Base-by-base conservation (phyloP, 2,113 vertebrate species). In the Ceuthmochares aereus region DNA sequence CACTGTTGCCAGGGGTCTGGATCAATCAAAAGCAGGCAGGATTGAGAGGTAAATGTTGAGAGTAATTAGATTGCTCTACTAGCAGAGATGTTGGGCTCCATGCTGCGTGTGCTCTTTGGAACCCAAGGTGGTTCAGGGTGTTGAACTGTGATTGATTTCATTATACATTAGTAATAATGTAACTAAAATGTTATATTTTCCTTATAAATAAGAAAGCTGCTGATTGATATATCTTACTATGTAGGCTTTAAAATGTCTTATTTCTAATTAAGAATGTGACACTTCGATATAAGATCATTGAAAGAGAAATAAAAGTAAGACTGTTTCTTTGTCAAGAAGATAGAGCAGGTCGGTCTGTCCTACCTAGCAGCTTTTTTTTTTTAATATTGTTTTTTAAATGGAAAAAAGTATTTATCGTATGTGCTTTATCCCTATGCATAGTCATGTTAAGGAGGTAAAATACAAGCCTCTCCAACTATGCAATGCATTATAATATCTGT, bases 121-220 rank as follows among this genome's bases (percentile, higher is more conserved):
- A 26, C 14, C 56, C 51, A 26, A 49, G 4, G 26, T 74, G 19
- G 4, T n/a, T 83, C 49, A 43, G 10, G 40, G 4, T 56, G 54
- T 45, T 23, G 29, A 26, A 12, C 0, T 1, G 17, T 17, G 52
- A 67, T 70, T 0, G 0, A 4, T 66, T 72, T 60, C 7, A 9
- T 76, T 66, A 27, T 37, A 30, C 7, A 1, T 36, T 56, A 25
- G 32, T 34, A 27, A 55, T 11, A 56, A 34, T 62, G 9, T 13
- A 62, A 72, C 32, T 40, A 37, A 54, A 74, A 20, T 8, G 3
- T 27, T 76, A 1, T 7, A 10, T 47, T 81, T 84, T 37, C n/a
- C 72, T 72, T 59, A 16, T 72, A 81, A 81, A 42, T 4, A 58
- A 7, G 42, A 32, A 68, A 43, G 40, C 25, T 80, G 34, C 68